Percentiles rank a stretch among this genome's conserved stretches.
These are phyloP conservation scores for Hypselothyrea guttata DNA, from an alignment of 2,888 invertebrate genomes.

Conservation along the genomic window DNA sequence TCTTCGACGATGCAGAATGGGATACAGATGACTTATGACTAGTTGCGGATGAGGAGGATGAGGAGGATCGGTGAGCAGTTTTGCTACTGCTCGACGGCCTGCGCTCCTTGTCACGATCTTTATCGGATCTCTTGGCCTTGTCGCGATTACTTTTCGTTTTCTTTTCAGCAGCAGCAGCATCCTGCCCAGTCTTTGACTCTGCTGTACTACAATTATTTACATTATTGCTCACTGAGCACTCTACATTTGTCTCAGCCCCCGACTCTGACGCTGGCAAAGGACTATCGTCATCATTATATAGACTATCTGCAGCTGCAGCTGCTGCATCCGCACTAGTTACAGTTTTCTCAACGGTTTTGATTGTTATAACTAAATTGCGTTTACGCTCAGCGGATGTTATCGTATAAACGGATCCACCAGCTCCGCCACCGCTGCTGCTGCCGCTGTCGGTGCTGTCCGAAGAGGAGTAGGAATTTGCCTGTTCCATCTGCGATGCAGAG, in stretches of 20 bases:
- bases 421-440: no score
- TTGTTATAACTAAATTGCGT: conserved; percentile 81
- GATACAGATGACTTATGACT: conserved; percentile 82
- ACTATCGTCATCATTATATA: conserved; percentile 67
- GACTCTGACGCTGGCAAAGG: conserved; percentile 43
- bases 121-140: conserved; percentile 75
- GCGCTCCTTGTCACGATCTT: conserved; percentile 78
- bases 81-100: conserved; percentile 64
- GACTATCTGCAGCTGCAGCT: conserved; percentile 32
- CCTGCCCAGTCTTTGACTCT: conserved; percentile 56
- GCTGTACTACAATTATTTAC: conserved; percentile 75
- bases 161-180: conserved; percentile 60
- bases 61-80: conserved; percentile 77
- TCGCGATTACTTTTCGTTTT: conserved; percentile 65
- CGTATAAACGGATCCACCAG: conserved; percentile 66
- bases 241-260: conserved; percentile 50
- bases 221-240: conserved; percentile 58
- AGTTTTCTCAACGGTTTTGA: conserved; percentile 81
- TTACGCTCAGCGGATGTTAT: conserved; percentile 79
- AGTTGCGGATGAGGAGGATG: no score
- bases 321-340: conserved; percentile 26
- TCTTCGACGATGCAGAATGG: conserved; percentile 81
- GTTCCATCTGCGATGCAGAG: conserved; percentile 47
- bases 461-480: conserved; percentile 65
- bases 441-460: conserved; percentile 78